These are phyloP conservation scores for Pardalotus punctatus DNA, from an alignment of 2,113 vertebrate genomes.

Conservation along the genomic window DNA sequence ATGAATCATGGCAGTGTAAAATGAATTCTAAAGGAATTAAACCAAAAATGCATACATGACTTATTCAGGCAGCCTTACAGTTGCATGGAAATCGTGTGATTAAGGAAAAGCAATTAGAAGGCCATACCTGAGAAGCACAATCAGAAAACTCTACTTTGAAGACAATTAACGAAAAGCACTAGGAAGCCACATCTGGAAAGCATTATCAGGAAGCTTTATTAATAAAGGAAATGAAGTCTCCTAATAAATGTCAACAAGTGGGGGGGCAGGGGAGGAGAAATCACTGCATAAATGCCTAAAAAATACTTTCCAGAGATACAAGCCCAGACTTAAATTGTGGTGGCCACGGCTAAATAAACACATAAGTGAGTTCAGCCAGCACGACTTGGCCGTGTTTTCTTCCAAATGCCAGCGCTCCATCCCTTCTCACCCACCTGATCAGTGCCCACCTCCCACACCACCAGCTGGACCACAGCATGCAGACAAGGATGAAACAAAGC, in stretches of 20 bases:
- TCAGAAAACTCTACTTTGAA: neutral
- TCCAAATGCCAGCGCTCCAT: neutral
- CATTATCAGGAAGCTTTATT: neutral
- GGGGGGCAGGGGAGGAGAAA: rapidly evolving
- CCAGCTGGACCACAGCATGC: neutral
- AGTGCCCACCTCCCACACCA: neutral
- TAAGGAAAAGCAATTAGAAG: neutral
- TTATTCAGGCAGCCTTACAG: neutral
- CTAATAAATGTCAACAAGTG: neutral
- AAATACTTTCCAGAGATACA: neutral
- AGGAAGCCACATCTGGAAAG: neutral
- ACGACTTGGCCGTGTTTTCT: neutral
- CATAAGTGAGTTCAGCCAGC: neutral
- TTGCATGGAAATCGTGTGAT: neutral
- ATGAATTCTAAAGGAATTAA: neutral
- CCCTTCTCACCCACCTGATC: neutral
- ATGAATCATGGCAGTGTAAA: neutral
- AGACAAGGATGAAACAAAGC: neutral
- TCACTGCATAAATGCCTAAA: neutral
- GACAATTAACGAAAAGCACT: neutral
- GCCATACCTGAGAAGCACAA: neutral
- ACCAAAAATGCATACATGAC: neutral
- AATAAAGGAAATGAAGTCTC: neutral
- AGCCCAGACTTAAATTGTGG: neutral
- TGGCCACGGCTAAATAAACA: neutral